phyloP scores from a whole-genome alignment of 2,797 vertebrate genomes.

The Kryptopterus vitreolus region DNA sequence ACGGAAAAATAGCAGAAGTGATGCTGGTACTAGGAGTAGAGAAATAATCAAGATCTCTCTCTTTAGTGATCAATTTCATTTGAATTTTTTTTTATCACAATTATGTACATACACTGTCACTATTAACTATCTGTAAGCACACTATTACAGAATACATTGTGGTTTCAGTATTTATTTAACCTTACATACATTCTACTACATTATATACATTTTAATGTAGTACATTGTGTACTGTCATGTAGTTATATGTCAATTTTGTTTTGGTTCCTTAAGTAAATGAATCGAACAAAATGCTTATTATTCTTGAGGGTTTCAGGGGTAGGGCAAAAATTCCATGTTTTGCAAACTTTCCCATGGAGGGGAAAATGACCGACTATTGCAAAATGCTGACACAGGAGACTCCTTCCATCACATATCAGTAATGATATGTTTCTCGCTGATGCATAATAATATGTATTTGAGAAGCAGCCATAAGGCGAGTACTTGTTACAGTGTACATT shows the following conservation, averaged over 20 bases:
- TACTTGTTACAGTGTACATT: too few species aligned
- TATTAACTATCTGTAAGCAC: not conserved
- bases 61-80: too few species aligned
- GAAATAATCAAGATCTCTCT: not conserved
- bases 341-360: not conserved
- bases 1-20: not conserved
- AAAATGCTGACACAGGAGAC: not conserved
- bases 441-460: too few species aligned
- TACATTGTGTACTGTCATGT: not conserved
- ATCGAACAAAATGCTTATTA: not conserved
- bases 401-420: too few species aligned
- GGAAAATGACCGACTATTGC: not conserved
- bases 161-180: not conserved
- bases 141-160: not conserved
- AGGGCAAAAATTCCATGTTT: not conserved
- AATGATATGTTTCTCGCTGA: too few species aligned
- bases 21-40: not conserved
- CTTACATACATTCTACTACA: not conserved
- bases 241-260: too few species aligned
- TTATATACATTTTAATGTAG: not conserved
- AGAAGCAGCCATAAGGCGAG: too few species aligned
- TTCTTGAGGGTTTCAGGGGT: not conserved
- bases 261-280: not conserved
- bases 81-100: not conserved
- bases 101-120: not conserved